phyloP scores from a whole-genome alignment of 2,797 vertebrate genomes.

The Crenichthys baileyi region DNA sequence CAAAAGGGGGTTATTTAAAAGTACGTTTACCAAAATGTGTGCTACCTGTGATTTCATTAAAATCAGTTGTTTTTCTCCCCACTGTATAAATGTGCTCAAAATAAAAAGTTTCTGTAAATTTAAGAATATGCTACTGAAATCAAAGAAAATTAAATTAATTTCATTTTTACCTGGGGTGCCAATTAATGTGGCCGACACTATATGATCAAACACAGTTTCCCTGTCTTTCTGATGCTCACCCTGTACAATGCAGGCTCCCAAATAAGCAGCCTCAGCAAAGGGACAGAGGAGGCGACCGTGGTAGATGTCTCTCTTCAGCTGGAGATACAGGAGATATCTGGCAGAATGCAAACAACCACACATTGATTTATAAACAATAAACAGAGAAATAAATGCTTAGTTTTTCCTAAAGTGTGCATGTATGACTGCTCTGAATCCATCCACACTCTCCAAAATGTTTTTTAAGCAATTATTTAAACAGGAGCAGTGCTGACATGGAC shows the following conservation, averaged over 20 bases:
- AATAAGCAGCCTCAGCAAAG: slow-evolving; percentile 92
- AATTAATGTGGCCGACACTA: neutral
- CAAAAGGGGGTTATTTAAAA: neutral
- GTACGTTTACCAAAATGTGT: neutral
- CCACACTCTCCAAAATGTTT: slow-evolving; percentile 12
- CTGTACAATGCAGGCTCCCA: slow-evolving; percentile 95
- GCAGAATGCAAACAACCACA: slow-evolving; percentile 31
- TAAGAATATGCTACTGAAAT: neutral
- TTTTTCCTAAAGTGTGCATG: neutral
- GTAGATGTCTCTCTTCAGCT: slow-evolving; percentile 96
- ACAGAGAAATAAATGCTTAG: neutral
- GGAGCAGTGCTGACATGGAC: slow-evolving; percentile 30
- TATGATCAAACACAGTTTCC: neutral
- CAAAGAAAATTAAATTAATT: neutral
- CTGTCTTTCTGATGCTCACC: slow-evolving; percentile 79
- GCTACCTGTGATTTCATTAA: neutral
- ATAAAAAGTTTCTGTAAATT: neutral
- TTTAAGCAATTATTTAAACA: slow-evolving; percentile 15
- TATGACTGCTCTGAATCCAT: neutral
- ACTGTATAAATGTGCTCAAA: neutral
- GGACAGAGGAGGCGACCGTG: slow-evolving; percentile 96
- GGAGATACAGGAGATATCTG: slow-evolving; percentile 96
- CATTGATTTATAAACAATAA: slow-evolving; percentile 1
- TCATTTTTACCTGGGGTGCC: no score
- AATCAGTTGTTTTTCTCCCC: neutral